Evolutionary conservation across 2,113 vertebrate genomes (phyloP).

Genomic region (Acanthochromis polyacanthus): DNA sequence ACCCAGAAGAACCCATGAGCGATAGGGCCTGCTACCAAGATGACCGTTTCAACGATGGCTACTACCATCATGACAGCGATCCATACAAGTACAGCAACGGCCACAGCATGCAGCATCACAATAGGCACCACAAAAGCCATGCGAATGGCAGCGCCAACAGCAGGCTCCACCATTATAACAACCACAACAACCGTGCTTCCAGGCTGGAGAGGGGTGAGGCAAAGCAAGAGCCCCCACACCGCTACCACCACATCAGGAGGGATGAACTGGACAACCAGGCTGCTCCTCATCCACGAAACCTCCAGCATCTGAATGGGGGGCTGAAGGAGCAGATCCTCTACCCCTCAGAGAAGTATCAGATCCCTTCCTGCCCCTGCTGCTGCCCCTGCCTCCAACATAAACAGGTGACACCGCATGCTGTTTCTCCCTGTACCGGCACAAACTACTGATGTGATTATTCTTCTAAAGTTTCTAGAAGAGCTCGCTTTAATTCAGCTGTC

Average conservation of each 20-base stretch:
- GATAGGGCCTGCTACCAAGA: constrained; percentile 41
- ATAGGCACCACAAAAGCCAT: constrained; percentile 52
- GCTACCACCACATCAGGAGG: constrained; percentile 66
- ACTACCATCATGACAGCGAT: constrained; percentile 54
- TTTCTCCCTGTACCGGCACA: background rate
- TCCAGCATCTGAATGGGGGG: constrained; percentile 77
- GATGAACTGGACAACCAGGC: constrained; percentile 70
- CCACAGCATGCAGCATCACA: constrained; percentile 38
- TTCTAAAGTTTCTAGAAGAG: background rate
- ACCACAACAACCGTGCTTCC: constrained; percentile 59
- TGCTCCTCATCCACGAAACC: constrained; percentile 39
- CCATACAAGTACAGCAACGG: constrained; percentile 68
- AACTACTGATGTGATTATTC: background rate
- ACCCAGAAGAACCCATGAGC: constrained; percentile 75
- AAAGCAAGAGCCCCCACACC: constrained; percentile 41
- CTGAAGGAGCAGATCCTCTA: constrained; percentile 63
- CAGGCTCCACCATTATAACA: constrained; percentile 53
- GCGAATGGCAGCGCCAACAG: constrained; percentile 55
- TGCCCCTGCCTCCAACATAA: constrained; percentile 78
- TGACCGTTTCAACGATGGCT: constrained; percentile 40
- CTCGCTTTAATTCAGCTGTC: background rate
- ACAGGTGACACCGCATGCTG: constrained; percentile 59
- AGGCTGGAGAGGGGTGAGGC: constrained; percentile 53
- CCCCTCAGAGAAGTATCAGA: constrained; percentile 58
- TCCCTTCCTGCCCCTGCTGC: constrained; percentile 79